Conservation (phyloP, 2,797 vertebrate species). For the Glossophaga mutica region DNA sequence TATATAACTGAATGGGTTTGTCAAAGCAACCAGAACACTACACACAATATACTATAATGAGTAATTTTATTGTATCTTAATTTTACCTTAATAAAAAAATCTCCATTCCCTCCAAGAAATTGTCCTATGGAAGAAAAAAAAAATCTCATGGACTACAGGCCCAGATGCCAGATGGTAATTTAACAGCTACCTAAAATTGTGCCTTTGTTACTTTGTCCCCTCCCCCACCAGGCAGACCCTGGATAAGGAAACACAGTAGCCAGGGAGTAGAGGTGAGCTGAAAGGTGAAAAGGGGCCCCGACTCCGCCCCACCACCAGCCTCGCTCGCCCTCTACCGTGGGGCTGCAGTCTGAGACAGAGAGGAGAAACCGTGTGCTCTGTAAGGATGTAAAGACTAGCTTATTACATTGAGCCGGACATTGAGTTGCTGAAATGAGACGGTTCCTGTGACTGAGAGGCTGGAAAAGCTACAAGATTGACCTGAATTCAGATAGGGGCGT, state of each 20-base stretch:
- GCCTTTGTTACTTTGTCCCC: background rate
- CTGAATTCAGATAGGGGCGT: background rate
- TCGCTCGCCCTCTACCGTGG: fast-evolving
- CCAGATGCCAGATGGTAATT: background rate
- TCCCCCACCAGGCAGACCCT: background rate
- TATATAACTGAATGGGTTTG: background rate
- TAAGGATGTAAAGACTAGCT: background rate
- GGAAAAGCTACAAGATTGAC: background rate
- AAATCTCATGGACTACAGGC: background rate
- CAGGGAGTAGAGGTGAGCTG: background rate
- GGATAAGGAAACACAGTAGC: background rate
- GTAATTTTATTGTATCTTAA: background rate
- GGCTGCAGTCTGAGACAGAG: background rate
- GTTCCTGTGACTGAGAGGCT: background rate
- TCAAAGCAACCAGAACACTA: background rate
- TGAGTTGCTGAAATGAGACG: background rate
- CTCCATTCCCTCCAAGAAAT: background rate
- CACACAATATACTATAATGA: background rate
- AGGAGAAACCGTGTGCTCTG: background rate
- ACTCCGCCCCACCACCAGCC: background rate
- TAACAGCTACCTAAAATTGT: background rate
- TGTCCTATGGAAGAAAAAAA: background rate
- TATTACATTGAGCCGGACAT: background rate
- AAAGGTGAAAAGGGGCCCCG: background rate
- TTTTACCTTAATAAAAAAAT: background rate